A percentile compares a stretch with the other conserved stretches of the same genome.
phyloP scores from a whole-genome alignment of 2,113 vertebrate species.

The Tylochromis polylepis region DNA sequence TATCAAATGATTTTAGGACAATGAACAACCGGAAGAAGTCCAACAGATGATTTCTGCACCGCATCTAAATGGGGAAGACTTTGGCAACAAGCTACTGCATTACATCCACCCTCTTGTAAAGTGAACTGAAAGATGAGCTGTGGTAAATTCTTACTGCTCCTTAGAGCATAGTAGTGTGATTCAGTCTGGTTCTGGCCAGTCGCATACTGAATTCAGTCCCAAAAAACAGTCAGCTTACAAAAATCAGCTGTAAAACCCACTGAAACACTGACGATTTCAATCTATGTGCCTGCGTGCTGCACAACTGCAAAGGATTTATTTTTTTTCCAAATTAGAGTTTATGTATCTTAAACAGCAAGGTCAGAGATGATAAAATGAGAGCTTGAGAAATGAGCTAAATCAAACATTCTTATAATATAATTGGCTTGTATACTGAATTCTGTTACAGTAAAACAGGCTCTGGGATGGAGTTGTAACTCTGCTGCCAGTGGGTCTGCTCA shows the following conservation, averaged over 20 bases:
- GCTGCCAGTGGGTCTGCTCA: conserved; percentile 8
- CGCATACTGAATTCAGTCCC: conserved; percentile 48
- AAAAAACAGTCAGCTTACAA: conserved; percentile 44
- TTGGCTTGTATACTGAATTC: conserved; percentile 8
- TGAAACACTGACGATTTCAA: conserved; percentile 14
- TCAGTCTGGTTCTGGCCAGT: conserved; percentile 23
- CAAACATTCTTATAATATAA: conserved; percentile 38
- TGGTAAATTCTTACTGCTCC: conserved; percentile 54
- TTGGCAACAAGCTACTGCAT: conserved; percentile 24
- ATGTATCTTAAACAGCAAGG: conserved; percentile 11
- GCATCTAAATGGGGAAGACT: conserved; percentile 22
- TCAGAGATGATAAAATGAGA: conserved; percentile 28
- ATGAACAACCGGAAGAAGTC: background rate
- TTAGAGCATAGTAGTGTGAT: conserved; percentile 48
- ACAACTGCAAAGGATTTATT: conserved; percentile 13
- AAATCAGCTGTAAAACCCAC: conserved; percentile 38
- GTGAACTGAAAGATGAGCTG: conserved; percentile 58
- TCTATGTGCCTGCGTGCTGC: background rate
- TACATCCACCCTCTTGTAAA: conserved; percentile 49
- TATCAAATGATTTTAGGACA: background rate
- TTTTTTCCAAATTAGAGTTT: conserved; percentile 26
- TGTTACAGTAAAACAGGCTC: conserved; percentile 30
- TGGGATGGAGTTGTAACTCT: conserved; percentile 6
- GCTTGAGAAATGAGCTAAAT: conserved; percentile 37
- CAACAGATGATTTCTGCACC: conserved; percentile 15